A percentile compares a stretch with the other conserved stretches of the same genome.
These are phyloP conservation scores for Sander lucioperca DNA, from an alignment of 2,113 vertebrate species.

Conservation along the genomic window DNA sequence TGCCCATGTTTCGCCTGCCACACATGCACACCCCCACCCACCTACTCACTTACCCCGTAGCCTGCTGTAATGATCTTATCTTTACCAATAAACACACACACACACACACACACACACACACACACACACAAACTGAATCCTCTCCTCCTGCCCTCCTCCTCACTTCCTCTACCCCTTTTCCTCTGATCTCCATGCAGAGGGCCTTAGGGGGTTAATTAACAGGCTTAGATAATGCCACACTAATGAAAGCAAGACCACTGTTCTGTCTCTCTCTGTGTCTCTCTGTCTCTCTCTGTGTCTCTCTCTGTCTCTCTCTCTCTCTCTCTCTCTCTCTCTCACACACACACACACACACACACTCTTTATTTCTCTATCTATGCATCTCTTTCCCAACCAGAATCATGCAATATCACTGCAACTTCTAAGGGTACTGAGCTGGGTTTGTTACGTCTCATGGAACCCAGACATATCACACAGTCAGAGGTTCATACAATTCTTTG, in stretches of 20 bases:
- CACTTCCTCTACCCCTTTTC: constrained; percentile 40
- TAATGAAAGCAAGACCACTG: constrained; percentile 83
- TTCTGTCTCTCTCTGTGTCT: constrained; percentile 51
- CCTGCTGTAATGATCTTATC: constrained; percentile 19
- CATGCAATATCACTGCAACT: background rate
- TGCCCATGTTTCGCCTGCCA: constrained; percentile 62
- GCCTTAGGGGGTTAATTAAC: constrained; percentile 88
- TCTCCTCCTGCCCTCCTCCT: constrained; percentile 57
- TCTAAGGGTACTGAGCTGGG: too few species aligned
- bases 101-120: constrained; percentile 23
- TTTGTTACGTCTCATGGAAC: background rate
- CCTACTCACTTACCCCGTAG: constrained; percentile 78
- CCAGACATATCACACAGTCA: background rate
- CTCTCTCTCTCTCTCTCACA: too few species aligned
- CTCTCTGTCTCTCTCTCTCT: too few species aligned
- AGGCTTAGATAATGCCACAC: constrained; percentile 84
- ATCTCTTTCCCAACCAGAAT: constrained; percentile 5
- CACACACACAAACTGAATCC: constrained; percentile 25
- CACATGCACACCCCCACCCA: constrained; percentile 53
- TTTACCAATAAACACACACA: background rate
- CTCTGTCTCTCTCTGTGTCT: constrained; percentile 53
- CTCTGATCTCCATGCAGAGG: constrained; percentile 80
- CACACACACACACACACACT: background rate
- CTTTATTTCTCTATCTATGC: constrained; percentile 13
- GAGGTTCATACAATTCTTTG: background rate